phyloP scores from a whole-genome alignment of 2,888 invertebrate genomes.

The Pseudococcus jackbeardsleyi region DNA sequence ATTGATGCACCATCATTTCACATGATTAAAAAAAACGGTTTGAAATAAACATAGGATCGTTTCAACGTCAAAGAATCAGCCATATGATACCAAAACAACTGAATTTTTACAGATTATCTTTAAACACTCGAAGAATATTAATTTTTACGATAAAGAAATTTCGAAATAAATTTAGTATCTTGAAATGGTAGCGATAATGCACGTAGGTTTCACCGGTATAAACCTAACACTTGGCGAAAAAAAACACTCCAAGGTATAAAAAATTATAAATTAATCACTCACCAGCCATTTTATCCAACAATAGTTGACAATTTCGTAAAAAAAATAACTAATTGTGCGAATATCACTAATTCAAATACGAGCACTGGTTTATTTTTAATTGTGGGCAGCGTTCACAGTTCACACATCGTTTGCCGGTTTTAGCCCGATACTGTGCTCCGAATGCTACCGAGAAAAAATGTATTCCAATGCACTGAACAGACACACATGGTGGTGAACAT shows the following conservation, averaged over 20 bases:
- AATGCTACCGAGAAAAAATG: background rate
- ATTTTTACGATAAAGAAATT: background rate
- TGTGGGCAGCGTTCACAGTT: constrained; percentile 37
- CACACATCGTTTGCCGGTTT: constrained; percentile 53
- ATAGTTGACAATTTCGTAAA: background rate
- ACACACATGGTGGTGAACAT: constrained; percentile 38
- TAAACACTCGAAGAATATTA: background rate
- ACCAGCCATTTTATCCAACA: constrained; percentile 38
- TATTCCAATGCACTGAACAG: constrained; percentile 39
- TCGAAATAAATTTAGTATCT: background rate
- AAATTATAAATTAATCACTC: background rate
- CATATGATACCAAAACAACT: background rate
- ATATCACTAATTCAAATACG: constrained; percentile 41
- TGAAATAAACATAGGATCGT: background rate
- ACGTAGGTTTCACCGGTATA: background rate
- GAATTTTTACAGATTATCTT: background rate
- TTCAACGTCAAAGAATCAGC: background rate
- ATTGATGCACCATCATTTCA: background rate
- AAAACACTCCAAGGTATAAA: background rate
- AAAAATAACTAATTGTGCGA: background rate
- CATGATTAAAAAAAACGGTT: background rate
- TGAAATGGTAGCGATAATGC: background rate
- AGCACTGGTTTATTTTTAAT: constrained; percentile 50
- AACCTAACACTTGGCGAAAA: background rate
- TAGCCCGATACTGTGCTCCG: constrained; percentile 53